Percentiles rank a stretch among this genome's conserved stretches.
phyloP scores from a whole-genome alignment of 2,113 vertebrate species.

The Struthidea cinerea region DNA sequence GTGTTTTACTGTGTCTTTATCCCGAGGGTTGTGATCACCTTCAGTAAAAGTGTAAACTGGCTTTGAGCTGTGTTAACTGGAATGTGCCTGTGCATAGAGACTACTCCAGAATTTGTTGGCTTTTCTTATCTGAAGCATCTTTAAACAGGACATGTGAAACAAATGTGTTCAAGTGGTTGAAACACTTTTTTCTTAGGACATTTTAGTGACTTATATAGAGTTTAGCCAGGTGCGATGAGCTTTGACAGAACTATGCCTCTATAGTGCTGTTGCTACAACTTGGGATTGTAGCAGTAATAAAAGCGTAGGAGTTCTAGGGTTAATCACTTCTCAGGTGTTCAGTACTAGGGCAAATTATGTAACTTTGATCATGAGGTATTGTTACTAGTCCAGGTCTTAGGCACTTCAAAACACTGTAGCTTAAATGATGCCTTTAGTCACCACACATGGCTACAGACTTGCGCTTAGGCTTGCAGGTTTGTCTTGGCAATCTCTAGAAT shows the following conservation, averaged over 20 bases:
- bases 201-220: neutral
- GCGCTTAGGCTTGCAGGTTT: too few species aligned
- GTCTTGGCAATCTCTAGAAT: neutral
- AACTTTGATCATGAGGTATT: neutral
- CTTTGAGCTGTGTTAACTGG: neutral
- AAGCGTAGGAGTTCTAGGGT: neutral
- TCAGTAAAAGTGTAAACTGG: neutral
- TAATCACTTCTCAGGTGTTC: neutral
- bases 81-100: neutral
- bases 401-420: accelerated
- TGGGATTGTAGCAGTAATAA: neutral
- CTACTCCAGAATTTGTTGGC: neutral
- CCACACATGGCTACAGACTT: too few species aligned
- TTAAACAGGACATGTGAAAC: neutral
- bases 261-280: accelerated
- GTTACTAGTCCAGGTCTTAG: neutral
- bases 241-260: neutral
- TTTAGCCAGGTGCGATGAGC: neutral
- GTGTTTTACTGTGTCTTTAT: neutral
- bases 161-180: neutral
- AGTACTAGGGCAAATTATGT: neutral
- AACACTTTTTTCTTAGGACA: neutral
- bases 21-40: neutral
- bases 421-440: neutral
- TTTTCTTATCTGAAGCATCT: neutral